Evolutionary conservation across 2,888 invertebrate genomes (phyloP), one percentile per base, ranked within the genome.

Genomic region (Cerceris ruficornis): DNA sequence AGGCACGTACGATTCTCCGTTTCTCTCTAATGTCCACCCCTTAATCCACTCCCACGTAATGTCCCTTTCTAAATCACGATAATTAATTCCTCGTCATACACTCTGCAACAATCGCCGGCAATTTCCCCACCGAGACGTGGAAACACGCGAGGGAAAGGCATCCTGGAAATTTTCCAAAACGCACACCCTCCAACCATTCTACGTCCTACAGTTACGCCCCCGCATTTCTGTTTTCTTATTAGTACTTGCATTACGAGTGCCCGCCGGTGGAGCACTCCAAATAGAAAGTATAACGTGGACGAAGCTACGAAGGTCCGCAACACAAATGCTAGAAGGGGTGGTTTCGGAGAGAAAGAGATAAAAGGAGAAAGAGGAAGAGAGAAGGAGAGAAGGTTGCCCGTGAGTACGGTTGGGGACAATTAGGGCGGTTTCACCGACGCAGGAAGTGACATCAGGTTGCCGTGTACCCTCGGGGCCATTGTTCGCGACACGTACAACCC

Each of bases 381-480:
- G 28, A 28, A 28, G 28, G 28, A 28, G 28, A 66, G 68, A 49
- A 67, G 69, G 69, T 68, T 49, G 81, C 43, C 69, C 71, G 76
- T 76, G 83, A 83, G 84, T 83, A 84, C 75, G 85, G 86, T 86
- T 84, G 85, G 78, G 81, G 82, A 87, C 87, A 87, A 87, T 87
- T 87, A 87, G 87, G 86, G 83, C 81, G 81, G 86, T 87, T 87
- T 86, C 86, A 81, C 79, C 83, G 75, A 84, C 84, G 86, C 86
- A 87, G 87, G 87, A 87, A 87, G 87, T 87, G 87, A 87, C 86
- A 86, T 87, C 86, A 86, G 86, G 87, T 86, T 87, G 87, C 86
- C 81, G 84, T 86, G 84, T 87, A 86, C 86, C 87, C 86, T 86
- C 85, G 75, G 75, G 85, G 82, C 87, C 81, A 87, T 87, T 87